These are phyloP conservation scores for Platycheirus rosarum DNA, from an alignment of 2,888 invertebrate species.

Conservation along the genomic window DNA sequence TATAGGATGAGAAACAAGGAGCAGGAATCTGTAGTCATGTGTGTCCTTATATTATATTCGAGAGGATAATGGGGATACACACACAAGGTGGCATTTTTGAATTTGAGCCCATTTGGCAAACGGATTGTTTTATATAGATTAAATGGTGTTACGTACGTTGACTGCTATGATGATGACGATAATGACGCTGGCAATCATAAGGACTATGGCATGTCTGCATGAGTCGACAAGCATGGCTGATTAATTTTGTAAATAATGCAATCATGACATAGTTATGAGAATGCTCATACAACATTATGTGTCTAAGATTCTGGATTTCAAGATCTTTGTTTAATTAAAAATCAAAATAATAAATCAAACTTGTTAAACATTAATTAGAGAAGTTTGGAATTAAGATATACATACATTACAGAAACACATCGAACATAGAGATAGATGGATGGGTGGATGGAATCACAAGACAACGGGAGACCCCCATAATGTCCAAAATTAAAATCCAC, in stretches of 20 bases:
- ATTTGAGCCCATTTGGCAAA: constrained; percentile 71
- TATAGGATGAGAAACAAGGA: constrained; percentile 17
- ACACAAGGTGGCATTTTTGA: constrained; percentile 63
- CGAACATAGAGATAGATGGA: too few relatives aligned
- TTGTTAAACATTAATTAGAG: too few relatives aligned
- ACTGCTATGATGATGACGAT: constrained; percentile 50
- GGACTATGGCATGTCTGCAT: constrained; percentile 1
- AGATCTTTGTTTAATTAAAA: too few relatives aligned
- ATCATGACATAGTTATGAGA: background rate
- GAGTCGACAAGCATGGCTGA: constrained; percentile 41
- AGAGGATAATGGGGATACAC: constrained; percentile 41
- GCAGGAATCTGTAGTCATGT: background rate
- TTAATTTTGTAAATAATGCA: constrained; percentile 54
- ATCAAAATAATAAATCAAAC: too few relatives aligned
- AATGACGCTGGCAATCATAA: constrained; percentile 23
- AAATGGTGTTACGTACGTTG: constrained; percentile 64
- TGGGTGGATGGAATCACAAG: too few relatives aligned
- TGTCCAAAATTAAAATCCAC: too few relatives aligned
- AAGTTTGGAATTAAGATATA: too few relatives aligned
- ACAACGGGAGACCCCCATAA: too few relatives aligned
- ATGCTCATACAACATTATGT: background rate
- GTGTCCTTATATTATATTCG: constrained; percentile 1
- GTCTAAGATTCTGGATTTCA: too few relatives aligned
- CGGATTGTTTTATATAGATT: constrained; percentile 67
- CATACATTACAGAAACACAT: too few relatives aligned